Conservation (phyloP, 2,888 invertebrate species). For the Macropis europaea region DNA sequence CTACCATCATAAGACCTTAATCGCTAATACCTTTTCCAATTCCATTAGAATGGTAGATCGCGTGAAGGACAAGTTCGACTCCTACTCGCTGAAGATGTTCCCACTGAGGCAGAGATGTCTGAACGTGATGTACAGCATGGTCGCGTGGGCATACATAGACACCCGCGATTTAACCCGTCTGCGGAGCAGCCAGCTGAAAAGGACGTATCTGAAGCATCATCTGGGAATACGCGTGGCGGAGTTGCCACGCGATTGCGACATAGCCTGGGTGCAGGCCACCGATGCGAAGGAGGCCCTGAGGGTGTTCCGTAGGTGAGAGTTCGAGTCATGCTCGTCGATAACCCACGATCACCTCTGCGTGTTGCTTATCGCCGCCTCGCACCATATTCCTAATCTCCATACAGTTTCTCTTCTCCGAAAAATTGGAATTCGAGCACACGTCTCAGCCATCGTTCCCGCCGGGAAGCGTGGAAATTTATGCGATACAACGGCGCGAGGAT, state of each 20-base stretch:
- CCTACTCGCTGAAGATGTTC: conserved; percentile 75
- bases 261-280: conserved; percentile 66
- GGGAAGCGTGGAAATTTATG: not conserved
- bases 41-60: conserved; percentile 74
- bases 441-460: too few relatives aligned
- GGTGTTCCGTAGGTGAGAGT: conserved; percentile 56
- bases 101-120: conserved; percentile 78
- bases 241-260: conserved; percentile 69
- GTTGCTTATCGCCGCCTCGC: too few relatives aligned
- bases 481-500: not conserved
- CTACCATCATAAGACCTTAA: not conserved
- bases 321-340: not conserved
- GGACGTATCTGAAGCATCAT: conserved; percentile 67
- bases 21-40: not conserved
- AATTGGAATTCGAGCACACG: too few relatives aligned
- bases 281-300: conserved; percentile 56
- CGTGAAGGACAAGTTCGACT: conserved; percentile 78
- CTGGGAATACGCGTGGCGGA: conserved; percentile 63
- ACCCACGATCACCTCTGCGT: too few relatives aligned
- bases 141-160: conserved; percentile 79
- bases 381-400: too few relatives aligned
- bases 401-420: too few relatives aligned
- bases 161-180: conserved; percentile 74
- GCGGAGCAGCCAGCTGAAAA: conserved; percentile 32
- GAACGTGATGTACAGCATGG: conserved; percentile 76